Percentiles rank a stretch among this genome's conserved stretches.
These are phyloP conservation scores for Eristalis tenax DNA, from an alignment of 2,888 invertebrate species.

Conservation along the genomic window DNA sequence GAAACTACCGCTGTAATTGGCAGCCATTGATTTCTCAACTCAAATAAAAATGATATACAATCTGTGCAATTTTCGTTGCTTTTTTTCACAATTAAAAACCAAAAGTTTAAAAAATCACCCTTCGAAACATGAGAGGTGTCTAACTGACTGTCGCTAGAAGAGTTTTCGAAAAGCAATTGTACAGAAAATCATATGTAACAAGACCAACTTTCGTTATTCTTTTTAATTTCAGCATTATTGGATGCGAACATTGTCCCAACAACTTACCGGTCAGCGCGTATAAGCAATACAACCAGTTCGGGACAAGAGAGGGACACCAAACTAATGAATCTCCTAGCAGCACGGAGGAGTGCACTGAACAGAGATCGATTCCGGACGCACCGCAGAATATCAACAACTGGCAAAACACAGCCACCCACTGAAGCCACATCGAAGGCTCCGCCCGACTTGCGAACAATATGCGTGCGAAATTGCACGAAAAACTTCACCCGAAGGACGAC, in stretches of 20 bases:
- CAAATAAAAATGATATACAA: no score
- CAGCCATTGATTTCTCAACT: no score
- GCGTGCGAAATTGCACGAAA: constrained; percentile 81
- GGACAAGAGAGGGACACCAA: constrained; percentile 83
- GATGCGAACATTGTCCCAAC: constrained; percentile 74
- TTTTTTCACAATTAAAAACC: no score
- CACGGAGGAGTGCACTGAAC: constrained; percentile 84
- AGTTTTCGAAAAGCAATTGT: no score
- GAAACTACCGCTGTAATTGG: no score
- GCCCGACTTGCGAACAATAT: constrained; percentile 78
- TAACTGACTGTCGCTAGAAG: no score
- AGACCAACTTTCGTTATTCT: background rate
- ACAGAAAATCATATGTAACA: no score
- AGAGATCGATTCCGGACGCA: constrained; percentile 82
- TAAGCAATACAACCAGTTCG: constrained; percentile 75
- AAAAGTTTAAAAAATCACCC: no score
- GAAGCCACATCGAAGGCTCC: constrained; percentile 79
- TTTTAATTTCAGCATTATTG: constrained; percentile 13
- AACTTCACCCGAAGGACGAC: constrained; percentile 80
- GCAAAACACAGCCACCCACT: constrained; percentile 74
- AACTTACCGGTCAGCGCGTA: constrained; percentile 76
- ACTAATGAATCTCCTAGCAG: constrained; percentile 84
- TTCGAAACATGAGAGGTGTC: no score
- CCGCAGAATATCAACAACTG: constrained; percentile 76
- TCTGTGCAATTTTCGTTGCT: no score